Conservation (phyloP, 2,113 vertebrate genomes). For the Pachypanchax playfairii region DNA sequence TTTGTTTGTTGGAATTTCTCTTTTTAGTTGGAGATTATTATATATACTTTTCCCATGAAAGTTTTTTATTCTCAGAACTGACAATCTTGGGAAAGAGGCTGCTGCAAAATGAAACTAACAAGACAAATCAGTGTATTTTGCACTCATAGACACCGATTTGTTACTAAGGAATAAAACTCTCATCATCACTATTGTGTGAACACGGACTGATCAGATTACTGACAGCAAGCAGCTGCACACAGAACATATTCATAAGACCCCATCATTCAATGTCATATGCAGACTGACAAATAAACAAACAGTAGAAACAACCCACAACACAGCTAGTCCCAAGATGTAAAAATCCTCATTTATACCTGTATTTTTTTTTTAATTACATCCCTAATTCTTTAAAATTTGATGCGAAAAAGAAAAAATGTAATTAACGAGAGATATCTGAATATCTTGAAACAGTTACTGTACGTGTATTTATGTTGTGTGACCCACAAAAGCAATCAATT, state of each 20-base stretch:
- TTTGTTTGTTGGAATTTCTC: no score
- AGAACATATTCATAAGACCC: conserved; percentile 5
- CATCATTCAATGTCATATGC: conserved; percentile 12
- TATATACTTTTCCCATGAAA: neutral
- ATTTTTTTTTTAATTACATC: no score
- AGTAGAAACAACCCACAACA: conserved; percentile 25
- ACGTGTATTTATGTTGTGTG: no score
- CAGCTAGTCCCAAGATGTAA: no score
- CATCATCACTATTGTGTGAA: neutral
- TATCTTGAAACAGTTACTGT: no score
- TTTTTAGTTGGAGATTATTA: conserved; percentile 4
- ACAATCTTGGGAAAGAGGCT: neutral
- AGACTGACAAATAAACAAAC: conserved; percentile 24
- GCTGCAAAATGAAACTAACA: neutral
- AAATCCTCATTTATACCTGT: no score
- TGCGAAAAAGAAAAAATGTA: no score
- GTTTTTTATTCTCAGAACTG: neutral
- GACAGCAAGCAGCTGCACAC: neutral
- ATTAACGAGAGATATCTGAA: no score
- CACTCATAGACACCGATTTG: no score
- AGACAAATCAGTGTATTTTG: no score
- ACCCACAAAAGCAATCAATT: no score
- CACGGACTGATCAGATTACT: neutral
- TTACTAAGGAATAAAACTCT: neutral
- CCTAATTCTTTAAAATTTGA: no score